Conservation (phyloP, 2,888 invertebrate genomes). For the Seladonia tumulorum region DNA sequence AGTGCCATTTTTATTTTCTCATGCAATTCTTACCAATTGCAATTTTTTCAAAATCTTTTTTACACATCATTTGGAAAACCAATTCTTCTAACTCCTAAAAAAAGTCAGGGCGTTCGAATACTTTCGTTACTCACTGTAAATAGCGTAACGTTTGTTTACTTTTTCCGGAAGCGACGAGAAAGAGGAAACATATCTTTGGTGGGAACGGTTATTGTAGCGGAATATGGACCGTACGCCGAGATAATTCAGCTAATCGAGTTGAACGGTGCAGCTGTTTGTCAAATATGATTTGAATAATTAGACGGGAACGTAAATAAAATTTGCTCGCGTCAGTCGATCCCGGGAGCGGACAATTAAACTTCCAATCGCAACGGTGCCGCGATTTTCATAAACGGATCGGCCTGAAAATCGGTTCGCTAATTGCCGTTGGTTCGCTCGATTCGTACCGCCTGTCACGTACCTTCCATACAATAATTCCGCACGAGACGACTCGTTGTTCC, state of each 20-base stretch:
- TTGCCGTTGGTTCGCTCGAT: slow-evolving; percentile 33
- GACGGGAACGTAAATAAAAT: slow-evolving; percentile 41
- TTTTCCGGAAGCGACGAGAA: neutral
- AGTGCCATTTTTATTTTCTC: too few species aligned
- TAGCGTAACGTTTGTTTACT: neutral
- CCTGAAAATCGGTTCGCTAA: slow-evolving; percentile 37
- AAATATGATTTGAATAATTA: slow-evolving; percentile 51
- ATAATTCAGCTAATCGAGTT: slow-evolving; percentile 6
- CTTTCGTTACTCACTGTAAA: too few species aligned
- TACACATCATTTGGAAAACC: too few species aligned
- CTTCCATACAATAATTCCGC: neutral
- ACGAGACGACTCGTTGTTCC: neutral
- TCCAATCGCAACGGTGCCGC: slow-evolving; percentile 15
- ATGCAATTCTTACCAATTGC: too few species aligned
- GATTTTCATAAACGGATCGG: slow-evolving; percentile 41
- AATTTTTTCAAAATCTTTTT: too few species aligned
- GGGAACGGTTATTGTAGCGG: neutral
- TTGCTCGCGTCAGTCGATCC: neutral
- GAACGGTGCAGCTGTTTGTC: slow-evolving; percentile 12
- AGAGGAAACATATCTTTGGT: neutral
- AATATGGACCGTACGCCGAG: neutral
- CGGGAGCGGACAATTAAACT: slow-evolving; percentile 34
- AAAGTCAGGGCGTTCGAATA: too few species aligned
- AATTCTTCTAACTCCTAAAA: too few species aligned
- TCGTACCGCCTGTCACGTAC: neutral